These are phyloP conservation scores for Cirrhinus molitorella DNA, from an alignment of 2,797 vertebrate genomes.

Conservation along the genomic window DNA sequence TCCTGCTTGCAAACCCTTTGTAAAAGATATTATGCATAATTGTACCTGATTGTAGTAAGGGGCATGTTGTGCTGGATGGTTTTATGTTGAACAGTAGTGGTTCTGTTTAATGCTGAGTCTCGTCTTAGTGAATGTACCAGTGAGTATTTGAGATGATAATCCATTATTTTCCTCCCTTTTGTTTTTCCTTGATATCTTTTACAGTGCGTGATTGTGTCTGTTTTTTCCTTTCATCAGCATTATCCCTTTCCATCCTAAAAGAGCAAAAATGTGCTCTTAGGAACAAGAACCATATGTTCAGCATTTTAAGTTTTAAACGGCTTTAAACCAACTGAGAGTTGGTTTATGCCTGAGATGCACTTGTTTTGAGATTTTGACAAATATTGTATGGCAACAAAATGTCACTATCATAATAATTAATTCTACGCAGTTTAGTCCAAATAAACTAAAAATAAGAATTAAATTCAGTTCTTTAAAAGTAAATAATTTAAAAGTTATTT, in stretches of 20 bases:
- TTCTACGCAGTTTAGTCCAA: not conserved
- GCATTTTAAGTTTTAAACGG: not conserved
- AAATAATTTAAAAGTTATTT: not conserved
- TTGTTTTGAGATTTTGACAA: not conserved
- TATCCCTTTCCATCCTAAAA: not conserved
- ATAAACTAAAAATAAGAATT: not conserved
- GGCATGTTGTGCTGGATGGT: slow-evolving; percentile 44
- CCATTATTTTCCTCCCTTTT: not conserved
- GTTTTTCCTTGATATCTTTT: not conserved
- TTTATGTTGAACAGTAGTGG: slow-evolving; percentile 37
- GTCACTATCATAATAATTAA: not conserved
- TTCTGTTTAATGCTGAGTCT: slow-evolving; percentile 31
- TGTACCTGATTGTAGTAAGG: slow-evolving; percentile 22
- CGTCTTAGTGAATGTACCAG: slow-evolving; percentile 33
- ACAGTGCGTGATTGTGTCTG: slow-evolving; percentile 10
- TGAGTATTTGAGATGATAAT: slow-evolving; percentile 21
- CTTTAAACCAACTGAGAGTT: not conserved
- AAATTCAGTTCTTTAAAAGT: not conserved
- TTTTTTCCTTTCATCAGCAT: not conserved
- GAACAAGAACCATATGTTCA: not conserved
- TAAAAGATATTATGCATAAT: slow-evolving; percentile 1
- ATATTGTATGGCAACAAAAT: too few relatives aligned
- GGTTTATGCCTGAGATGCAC: not conserved
- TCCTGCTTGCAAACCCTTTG: slow-evolving; percentile 39
- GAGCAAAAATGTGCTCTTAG: not conserved